A percentile compares a stretch with the other conserved stretches of the same genome.
Conservation (phyloP, 64 coral and sea anemone species). For the Actinia equina region DNA sequence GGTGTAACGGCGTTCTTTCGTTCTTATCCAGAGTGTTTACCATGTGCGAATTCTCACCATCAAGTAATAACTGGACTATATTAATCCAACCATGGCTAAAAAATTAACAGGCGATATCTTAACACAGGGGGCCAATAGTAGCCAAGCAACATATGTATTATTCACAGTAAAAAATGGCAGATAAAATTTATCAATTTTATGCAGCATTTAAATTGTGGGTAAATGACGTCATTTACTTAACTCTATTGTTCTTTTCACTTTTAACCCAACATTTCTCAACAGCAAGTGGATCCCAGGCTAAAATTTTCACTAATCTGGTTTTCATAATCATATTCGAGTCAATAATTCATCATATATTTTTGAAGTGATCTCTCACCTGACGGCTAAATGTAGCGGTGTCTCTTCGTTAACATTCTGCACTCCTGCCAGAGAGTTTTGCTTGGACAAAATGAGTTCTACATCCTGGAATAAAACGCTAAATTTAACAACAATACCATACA, state of each 20-base stretch:
- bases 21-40: conserved; percentile 31
- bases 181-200: neutral
- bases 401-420: conserved; percentile 15
- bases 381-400: conserved; percentile 8
- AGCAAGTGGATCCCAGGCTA: too few relatives aligned
- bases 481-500: neutral
- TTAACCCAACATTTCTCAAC: too few relatives aligned
- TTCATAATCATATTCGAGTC: too few relatives aligned
- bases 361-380: neutral
- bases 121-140: too few relatives aligned
- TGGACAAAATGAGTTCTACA: conserved; percentile 23
- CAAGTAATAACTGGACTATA: conserved; percentile 31
- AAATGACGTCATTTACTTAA: too few relatives aligned
- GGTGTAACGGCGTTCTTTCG: conserved; percentile 26
- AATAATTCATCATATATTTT: neutral
- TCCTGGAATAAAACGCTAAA: neutral
- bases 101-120: neutral
- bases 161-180: too few relatives aligned
- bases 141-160: too few relatives aligned
- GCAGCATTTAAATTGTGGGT: too few relatives aligned
- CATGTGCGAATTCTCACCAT: conserved; percentile 20
- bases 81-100: conserved; percentile 30
- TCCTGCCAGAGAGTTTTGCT: neutral
- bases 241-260: too few relatives aligned
- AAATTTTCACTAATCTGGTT: too few relatives aligned